These are phyloP conservation scores for Corythornis madagascariensis DNA, from an alignment of 2,113 vertebrate species.

Conservation along the genomic window DNA sequence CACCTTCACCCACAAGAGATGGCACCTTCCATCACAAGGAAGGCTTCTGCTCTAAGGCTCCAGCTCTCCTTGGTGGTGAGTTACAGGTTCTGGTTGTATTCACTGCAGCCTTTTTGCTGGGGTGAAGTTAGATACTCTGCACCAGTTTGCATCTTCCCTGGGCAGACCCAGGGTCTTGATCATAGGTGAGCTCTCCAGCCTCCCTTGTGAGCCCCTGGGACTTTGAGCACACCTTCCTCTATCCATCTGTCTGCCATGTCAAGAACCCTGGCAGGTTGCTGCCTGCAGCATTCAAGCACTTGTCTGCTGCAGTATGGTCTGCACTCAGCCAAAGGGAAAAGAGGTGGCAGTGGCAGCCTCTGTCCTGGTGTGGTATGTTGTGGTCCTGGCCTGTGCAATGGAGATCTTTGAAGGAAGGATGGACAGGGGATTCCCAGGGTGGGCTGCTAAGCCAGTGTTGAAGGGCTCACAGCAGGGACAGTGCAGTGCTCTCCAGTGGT, in stretches of 20 bases:
- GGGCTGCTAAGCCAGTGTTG: background rate
- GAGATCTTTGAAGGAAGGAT: background rate
- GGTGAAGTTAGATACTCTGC: background rate
- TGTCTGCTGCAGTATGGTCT: background rate
- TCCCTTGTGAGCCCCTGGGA: background rate
- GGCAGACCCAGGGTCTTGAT: background rate
- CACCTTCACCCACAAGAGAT: background rate
- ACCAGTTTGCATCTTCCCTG: background rate
- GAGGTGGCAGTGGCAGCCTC: background rate
- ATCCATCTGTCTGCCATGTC: background rate
- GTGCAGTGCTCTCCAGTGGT: background rate
- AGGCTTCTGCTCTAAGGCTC: background rate
- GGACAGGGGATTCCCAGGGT: rapidly evolving
- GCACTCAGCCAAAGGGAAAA: background rate
- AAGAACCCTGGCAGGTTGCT: background rate
- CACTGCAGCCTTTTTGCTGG: background rate
- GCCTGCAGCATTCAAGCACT: background rate
- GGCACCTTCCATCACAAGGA: background rate
- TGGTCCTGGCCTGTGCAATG: rapidly evolving
- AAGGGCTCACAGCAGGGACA: background rate
- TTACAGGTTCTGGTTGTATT: background rate
- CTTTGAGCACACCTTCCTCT: background rate
- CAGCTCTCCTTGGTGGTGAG: background rate
- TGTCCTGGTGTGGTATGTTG: background rate
- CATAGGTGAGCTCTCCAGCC: background rate